These are phyloP conservation scores for Labeo rohita DNA, from an alignment of 2,113 vertebrate genomes.

Conservation along the genomic window DNA sequence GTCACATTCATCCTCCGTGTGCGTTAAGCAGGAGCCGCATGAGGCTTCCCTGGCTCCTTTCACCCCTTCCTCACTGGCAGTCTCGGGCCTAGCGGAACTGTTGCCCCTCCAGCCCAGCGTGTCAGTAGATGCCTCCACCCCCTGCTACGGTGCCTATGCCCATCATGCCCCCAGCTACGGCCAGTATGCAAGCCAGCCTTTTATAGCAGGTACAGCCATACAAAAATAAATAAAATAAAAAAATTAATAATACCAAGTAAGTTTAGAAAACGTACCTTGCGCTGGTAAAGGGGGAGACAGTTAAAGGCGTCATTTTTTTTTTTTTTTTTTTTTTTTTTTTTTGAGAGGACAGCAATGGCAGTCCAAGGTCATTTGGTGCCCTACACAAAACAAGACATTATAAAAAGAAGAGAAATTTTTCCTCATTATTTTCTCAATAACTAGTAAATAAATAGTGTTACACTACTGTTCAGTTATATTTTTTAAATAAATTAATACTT, in stretches of 20 bases:
- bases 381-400: background rate
- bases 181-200: conserved; percentile 87
- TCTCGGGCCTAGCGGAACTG: conserved; percentile 85
- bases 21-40: conserved; percentile 90
- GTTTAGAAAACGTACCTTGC: conserved; percentile 45
- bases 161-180: conserved; percentile 83
- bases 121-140: conserved; percentile 86
- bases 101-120: conserved; percentile 86
- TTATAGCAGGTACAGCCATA: conserved; percentile 85
- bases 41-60: conserved; percentile 90
- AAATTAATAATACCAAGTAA: background rate
- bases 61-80: conserved; percentile 85
- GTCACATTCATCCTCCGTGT: conserved; percentile 85
- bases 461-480: background rate
- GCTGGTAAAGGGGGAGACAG: conserved; percentile 55
- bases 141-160: conserved; percentile 82
- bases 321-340: background rate
- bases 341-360: background rate
- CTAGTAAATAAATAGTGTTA: background rate
- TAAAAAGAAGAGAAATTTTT: background rate
- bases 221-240: conserved; percentile 27
- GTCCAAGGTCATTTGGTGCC: background rate
- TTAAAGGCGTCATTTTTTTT: background rate
- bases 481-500: background rate
- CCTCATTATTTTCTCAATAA: too few species aligned